phyloP scores from a whole-genome alignment of 2,888 invertebrate genomes.

The Allolobophora icterica region DNA sequence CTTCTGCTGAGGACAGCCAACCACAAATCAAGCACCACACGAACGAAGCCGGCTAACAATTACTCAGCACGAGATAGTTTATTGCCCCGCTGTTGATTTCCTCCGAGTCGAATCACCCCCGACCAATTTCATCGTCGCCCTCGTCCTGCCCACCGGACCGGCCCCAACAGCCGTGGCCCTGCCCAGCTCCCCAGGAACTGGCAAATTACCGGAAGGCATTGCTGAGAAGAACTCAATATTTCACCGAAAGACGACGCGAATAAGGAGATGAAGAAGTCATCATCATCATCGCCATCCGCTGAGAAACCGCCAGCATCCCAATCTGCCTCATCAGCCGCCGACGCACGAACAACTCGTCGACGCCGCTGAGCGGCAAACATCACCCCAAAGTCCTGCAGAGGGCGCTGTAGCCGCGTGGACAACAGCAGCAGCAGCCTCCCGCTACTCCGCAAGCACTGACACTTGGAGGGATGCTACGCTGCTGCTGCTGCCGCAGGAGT shows the following conservation, averaged over 20 bases:
- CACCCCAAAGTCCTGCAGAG: not conserved
- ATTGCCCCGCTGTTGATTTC: conserved; percentile 2
- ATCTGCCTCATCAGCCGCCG: too few relatives aligned
- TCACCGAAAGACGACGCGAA: not conserved
- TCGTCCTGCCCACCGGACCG: not conserved
- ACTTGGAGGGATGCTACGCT: not conserved
- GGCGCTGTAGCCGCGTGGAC: not conserved
- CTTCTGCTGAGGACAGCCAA: not conserved
- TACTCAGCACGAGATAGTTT: conserved; percentile 3
- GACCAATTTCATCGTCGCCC: not conserved
- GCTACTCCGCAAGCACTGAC: not conserved
- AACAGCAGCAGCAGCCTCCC: not conserved
- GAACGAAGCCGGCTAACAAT: not conserved
- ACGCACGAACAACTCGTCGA: not conserved
- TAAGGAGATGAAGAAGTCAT: not conserved
- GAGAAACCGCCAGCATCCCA: not conserved
- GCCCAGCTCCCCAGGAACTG: conserved; percentile 8
- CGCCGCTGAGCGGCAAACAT: not conserved
- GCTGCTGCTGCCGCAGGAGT: not conserved
- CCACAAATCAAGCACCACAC: not conserved
- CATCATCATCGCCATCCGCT: not conserved
- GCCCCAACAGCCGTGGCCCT: not conserved
- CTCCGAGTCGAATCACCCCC: not conserved
- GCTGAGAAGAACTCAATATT: not conserved
- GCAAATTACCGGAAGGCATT: conserved; percentile 1